Evolutionary conservation across 2,113 vertebrate genomes (phyloP).

Genomic region (Chaetodon auriga): DNA sequence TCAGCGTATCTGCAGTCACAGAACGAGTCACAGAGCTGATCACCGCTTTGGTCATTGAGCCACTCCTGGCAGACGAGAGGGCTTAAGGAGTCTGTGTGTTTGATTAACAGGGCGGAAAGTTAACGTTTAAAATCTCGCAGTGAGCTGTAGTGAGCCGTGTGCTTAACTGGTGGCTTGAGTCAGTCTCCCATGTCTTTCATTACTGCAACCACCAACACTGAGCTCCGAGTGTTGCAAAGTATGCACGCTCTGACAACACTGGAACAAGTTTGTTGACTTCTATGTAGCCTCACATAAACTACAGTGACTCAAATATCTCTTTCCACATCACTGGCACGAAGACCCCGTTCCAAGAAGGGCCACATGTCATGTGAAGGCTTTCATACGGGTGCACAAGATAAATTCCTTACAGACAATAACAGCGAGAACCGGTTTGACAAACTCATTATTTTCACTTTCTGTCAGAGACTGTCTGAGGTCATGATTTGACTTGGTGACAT

Average conservation of each 20-base stretch:
- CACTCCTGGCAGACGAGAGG: background rate
- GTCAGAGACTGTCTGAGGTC: background rate
- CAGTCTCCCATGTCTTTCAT: background rate
- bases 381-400: background rate
- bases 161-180: too few relatives aligned
- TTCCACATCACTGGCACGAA: background rate
- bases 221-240: constrained; percentile 6
- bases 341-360: background rate
- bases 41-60: background rate
- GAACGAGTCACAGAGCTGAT: constrained; percentile 2
- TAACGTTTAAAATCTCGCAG: too few relatives aligned
- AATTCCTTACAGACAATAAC: background rate
- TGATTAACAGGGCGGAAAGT: constrained; percentile 1
- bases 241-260: background rate
- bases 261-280: background rate
- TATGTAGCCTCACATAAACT: background rate
- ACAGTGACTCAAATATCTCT: background rate
- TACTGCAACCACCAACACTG: too few relatives aligned
- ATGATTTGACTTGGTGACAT: background rate
- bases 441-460: background rate
- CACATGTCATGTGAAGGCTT: background rate
- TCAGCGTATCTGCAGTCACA: constrained; percentile 34
- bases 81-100: background rate
- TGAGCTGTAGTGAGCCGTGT: background rate
- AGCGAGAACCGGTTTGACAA: constrained; percentile 15